Evolutionary conservation across 2,113 vertebrate species (phyloP).

Genomic region (Trinectes maculatus): DNA sequence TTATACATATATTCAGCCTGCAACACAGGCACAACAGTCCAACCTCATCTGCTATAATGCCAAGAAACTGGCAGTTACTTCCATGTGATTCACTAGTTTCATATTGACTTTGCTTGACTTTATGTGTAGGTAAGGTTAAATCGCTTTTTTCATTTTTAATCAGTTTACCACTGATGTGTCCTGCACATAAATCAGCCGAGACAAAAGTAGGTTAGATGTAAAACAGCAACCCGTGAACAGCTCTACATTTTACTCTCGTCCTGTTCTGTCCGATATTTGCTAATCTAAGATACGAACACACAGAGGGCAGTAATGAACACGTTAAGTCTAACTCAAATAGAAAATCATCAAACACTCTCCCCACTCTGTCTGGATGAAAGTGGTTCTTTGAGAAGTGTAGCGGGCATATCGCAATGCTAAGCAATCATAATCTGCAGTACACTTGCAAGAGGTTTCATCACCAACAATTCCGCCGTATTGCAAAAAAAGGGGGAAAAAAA

Average conservation of each 20-base stretch:
- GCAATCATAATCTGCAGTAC: constrained; percentile 77
- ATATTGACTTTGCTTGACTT: constrained; percentile 20
- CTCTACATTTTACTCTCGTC: constrained; percentile 15
- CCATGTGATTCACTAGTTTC: constrained; percentile 7
- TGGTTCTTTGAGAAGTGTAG: constrained; percentile 73
- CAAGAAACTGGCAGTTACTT: neutral
- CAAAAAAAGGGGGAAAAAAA: constrained; percentile 47
- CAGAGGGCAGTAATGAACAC: constrained; percentile 60
- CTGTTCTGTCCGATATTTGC: constrained; percentile 41
- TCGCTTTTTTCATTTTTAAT: constrained; percentile 37
- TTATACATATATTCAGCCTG: too few species aligned
- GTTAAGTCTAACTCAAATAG: constrained; percentile 58
- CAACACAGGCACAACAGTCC: neutral
- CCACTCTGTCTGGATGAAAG: constrained; percentile 70
- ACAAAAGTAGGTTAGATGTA: constrained; percentile 63
- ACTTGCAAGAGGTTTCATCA: constrained; percentile 83
- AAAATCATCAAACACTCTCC: constrained; percentile 73
- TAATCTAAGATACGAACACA: constrained; percentile 63
- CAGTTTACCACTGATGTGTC: constrained; percentile 32
- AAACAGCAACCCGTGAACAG: constrained; percentile 30
- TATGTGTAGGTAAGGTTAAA: neutral
- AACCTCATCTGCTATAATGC: constrained; percentile 2
- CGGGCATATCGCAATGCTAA: constrained; percentile 78
- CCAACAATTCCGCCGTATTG: constrained; percentile 69
- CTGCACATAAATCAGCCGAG: constrained; percentile 41